Percentiles rank a stretch among this genome's conserved stretches.
These are phyloP conservation scores for Oreochromis aureus DNA, from an alignment of 2,113 vertebrate species.

Conservation along the genomic window DNA sequence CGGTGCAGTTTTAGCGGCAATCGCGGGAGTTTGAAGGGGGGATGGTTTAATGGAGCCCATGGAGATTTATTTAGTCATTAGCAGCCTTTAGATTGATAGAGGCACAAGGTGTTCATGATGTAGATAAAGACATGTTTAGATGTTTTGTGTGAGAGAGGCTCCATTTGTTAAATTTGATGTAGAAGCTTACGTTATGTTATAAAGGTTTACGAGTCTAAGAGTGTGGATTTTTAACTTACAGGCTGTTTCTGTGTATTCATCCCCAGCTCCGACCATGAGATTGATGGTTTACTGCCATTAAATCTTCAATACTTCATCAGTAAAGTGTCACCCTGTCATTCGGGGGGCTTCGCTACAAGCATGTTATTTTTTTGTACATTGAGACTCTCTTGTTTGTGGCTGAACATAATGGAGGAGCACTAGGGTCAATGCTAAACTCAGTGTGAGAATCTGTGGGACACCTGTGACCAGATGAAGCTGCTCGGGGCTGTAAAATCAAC, in stretches of 20 bases:
- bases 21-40: neutral
- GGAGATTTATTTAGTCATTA: neutral
- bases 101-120: fast-evolving
- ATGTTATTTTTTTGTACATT: neutral
- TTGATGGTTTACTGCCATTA: neutral
- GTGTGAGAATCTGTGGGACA: neutral
- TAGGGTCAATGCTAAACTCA: neutral
- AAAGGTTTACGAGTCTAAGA: too few species aligned
- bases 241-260: too few species aligned
- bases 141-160: too few species aligned
- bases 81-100: neutral
- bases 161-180: too few species aligned
- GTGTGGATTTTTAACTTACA: too few species aligned
- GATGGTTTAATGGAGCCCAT: neutral
- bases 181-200: too few species aligned
- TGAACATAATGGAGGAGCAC: neutral
- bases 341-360: neutral
- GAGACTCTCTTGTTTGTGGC: neutral
- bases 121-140: neutral
- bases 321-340: neutral
- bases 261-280: neutral
- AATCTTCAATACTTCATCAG: neutral
- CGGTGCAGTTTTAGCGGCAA: fast-evolving
- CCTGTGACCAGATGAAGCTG: neutral
- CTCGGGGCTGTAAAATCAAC: fast-evolving